Evolutionary conservation across 2,113 vertebrate species (phyloP), one percentile per base, ranked within the genome.

Genomic region (Cranoglanis bouderius): DNA sequence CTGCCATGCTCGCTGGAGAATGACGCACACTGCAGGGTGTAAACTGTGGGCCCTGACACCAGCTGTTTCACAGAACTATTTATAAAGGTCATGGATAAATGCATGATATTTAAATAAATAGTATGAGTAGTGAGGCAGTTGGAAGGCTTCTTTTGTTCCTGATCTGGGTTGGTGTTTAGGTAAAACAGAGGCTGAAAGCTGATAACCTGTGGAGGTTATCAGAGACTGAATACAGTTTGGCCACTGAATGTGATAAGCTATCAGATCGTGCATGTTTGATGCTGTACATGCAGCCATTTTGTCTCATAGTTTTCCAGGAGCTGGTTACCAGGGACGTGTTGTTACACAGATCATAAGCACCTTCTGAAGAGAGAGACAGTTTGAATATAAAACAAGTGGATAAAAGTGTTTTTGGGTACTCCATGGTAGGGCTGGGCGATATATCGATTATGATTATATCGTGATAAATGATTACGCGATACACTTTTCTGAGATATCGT

Each of bases 21-120:
- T 35, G 51, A 88, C 88, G 85, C 55, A 87, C 53, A 82, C 91
- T 89, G 85, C 88, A 85, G 90, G 86, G 81, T 91, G 89, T 55
- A 87, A 85, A 78, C 90, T 43, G 51, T 26, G 12, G 57, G 85
- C 85, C 86, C 38, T 70, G 81, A 90, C 89, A 88, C 93, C 82
- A 72, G 51, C 92, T 92, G 88, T 78, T 92, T 92, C 89, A 82
- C 86, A 78, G 84, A 89, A 84, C 89, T 84, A 89, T 93, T 92
- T 85, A 87, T 87, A 91, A 93, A 94, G 90, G 92, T 93, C 91
- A 92, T 77, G 85, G 88, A 85, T 89, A 87, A 61, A 89, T 89
- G 84, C 55, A 80, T 90, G 91, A 86, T 87, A 75, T 88, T 90
- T 90, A 84, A 86, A 89, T 88, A 89, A 85, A 89, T 82, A 65